Conservation (phyloP, 2,797 vertebrate genomes). For the Artibeus lituratus region DNA sequence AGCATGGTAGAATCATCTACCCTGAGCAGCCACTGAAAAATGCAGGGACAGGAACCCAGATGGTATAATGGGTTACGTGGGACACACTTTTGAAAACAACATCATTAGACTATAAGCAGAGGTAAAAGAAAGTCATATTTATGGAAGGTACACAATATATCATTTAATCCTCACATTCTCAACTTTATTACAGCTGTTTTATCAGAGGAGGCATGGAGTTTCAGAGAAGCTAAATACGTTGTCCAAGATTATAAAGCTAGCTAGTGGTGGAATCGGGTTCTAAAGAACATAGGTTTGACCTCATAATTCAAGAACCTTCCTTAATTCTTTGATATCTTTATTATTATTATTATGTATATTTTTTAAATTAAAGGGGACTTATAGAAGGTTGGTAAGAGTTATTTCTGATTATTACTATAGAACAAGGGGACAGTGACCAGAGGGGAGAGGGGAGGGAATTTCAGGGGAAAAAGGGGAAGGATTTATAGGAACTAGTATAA, state of each 20-base stretch:
- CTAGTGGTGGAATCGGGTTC: neutral
- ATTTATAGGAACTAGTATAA: no score
- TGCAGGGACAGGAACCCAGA: neutral
- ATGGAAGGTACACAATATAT: neutral
- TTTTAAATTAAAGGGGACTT: neutral
- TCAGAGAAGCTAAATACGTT: neutral
- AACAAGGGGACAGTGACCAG: no score
- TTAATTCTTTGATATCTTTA: neutral
- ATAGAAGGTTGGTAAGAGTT: neutral
- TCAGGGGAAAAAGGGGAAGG: no score
- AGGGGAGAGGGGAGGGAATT: no score
- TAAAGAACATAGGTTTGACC: neutral
- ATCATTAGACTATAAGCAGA: neutral
- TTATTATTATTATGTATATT: no score
- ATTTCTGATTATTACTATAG: neutral
- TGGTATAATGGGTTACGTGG: neutral
- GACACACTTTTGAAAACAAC: neutral
- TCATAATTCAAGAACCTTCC: neutral
- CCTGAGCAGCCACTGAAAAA: neutral
- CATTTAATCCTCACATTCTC: neutral
- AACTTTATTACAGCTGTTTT: neutral
- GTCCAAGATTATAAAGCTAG: neutral
- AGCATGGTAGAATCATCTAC: neutral
- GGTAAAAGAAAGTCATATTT: neutral
- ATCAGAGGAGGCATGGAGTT: neutral